Evolutionary conservation across 2,113 vertebrate species (phyloP).

Genomic region (Melospiza melodia): DNA sequence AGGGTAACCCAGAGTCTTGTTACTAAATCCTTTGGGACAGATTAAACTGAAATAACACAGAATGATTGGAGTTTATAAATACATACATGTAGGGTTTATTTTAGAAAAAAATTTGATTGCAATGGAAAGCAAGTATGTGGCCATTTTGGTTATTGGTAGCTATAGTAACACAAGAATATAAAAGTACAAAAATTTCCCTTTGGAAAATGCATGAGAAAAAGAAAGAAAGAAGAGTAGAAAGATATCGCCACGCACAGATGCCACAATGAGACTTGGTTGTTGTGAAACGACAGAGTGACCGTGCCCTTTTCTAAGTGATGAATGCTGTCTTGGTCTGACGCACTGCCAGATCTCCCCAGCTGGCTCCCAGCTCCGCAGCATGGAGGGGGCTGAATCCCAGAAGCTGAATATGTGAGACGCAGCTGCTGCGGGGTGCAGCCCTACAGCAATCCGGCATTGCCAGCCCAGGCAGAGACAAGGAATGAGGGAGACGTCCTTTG

Average conservation of each 20-base stretch:
- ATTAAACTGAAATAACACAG: not conserved
- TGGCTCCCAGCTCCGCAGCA: not conserved
- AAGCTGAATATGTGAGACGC: not conserved
- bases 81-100: not conserved
- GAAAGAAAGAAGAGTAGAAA: not conserved
- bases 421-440: not conserved
- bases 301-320: not conserved
- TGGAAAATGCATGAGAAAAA: not conserved
- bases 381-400: not conserved
- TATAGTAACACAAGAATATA: not conserved
- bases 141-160: not conserved
- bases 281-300: not conserved
- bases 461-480: not conserved
- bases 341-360: not conserved
- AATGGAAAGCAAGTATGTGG: not conserved
- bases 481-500: not conserved
- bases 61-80: not conserved
- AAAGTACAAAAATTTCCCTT: not conserved
- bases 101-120: not conserved
- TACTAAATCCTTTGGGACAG: not conserved
- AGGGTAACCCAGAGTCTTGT: not conserved
- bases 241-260: accelerated
- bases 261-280: too few relatives aligned
- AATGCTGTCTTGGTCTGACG: not conserved
- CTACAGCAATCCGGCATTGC: not conserved